phyloP scores from a whole-genome alignment of 2,797 vertebrate genomes.

The Anomalospiza imberbis region DNA sequence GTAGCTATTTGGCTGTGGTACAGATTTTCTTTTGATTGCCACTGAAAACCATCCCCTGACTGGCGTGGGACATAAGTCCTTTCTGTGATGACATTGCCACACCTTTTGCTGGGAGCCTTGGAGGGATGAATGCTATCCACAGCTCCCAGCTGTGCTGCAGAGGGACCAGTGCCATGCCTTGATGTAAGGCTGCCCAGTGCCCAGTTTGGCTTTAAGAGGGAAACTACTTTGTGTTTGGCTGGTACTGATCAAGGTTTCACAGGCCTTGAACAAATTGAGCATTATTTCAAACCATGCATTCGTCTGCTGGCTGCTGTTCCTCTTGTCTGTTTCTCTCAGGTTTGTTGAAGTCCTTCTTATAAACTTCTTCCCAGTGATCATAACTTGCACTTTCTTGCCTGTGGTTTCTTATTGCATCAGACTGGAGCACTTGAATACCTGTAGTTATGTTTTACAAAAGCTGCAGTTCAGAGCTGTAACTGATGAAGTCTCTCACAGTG shows the following conservation, averaged over 20 bases:
- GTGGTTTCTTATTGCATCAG: neutral
- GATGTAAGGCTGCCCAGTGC: conserved; percentile 9
- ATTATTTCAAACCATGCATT: conserved; percentile 5
- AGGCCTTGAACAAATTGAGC: conserved; percentile 30
- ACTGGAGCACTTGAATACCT: neutral
- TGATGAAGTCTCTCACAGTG: neutral
- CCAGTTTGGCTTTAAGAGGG: neutral
- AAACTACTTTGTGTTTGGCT: conserved; percentile 30
- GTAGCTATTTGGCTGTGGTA: neutral
- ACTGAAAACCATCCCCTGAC: neutral
- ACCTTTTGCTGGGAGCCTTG: conserved; percentile 8
- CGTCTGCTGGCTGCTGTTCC: conserved; percentile 1
- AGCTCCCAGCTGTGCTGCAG: conserved; percentile 41
- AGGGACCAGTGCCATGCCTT: conserved; percentile 43
- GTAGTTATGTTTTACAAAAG: neutral
- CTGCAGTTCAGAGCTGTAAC: neutral
- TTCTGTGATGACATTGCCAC: neutral
- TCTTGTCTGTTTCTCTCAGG: neutral
- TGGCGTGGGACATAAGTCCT: neutral
- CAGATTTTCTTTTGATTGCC: neutral
- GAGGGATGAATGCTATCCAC: conserved; percentile 59
- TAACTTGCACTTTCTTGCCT: neutral
- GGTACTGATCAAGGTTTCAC: conserved; percentile 24
- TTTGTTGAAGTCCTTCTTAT: neutral
- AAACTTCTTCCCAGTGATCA: neutral